A percentile compares a stretch with the other conserved stretches of the same genome.
These are phyloP conservation scores for Elephantulus edwardii DNA, from an alignment of 2,113 vertebrate genomes.

Conservation along the genomic window DNA sequence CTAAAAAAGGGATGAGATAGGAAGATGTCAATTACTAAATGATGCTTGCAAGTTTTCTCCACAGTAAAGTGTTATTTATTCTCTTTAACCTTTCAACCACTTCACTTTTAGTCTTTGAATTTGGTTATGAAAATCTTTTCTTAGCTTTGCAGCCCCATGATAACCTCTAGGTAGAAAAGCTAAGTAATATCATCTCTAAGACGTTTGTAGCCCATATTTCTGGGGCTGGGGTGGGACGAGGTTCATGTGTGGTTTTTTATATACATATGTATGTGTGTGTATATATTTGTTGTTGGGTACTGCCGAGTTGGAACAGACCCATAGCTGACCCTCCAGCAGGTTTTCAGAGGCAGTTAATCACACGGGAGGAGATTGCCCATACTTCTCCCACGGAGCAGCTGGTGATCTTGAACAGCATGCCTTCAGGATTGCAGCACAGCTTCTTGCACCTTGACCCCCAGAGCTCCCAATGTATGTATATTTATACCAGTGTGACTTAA, in stretches of 20 bases:
- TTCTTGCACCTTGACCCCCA: too few species aligned
- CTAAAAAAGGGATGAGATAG: neutral
- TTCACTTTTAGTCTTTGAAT: constrained; percentile 6
- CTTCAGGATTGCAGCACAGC: too few species aligned
- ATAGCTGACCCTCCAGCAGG: too few species aligned
- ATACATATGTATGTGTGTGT: too few species aligned
- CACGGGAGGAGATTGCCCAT: too few species aligned
- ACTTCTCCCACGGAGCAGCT: too few species aligned
- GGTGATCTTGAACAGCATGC: too few species aligned
- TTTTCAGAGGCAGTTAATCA: too few species aligned
- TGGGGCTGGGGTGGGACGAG: too few species aligned
- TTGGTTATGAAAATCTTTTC: neutral
- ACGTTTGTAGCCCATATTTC: neutral
- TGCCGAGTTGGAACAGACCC: too few species aligned
- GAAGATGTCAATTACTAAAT: neutral
- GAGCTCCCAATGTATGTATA: neutral
- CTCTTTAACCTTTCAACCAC: neutral
- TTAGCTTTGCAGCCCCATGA: constrained; percentile 1
- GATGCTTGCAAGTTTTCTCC: neutral
- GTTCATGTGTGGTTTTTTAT: too few species aligned
- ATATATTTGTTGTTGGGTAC: too few species aligned
- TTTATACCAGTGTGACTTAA: neutral
- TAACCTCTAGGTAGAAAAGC: constrained; percentile 1
- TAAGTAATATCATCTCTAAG: neutral
- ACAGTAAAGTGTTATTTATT: neutral